Evolutionary conservation across 2,113 vertebrate species (phyloP), one percentile per base, ranked within the genome.

Genomic region (Lepidothrix coronata): DNA sequence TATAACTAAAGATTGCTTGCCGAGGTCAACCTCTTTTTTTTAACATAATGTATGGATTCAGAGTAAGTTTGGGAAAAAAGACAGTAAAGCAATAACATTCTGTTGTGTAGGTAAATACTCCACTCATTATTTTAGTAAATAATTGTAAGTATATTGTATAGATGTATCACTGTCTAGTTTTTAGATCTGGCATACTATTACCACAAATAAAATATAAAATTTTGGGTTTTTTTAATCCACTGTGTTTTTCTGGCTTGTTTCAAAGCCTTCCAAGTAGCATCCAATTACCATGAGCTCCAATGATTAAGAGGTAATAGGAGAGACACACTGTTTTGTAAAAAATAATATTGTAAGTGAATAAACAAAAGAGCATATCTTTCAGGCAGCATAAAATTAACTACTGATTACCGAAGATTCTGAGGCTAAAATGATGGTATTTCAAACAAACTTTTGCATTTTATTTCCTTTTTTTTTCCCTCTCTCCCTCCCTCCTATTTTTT

Each of bases 171-270:
- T 27, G 23, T 67, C 27, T 48, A 54, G 10, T 33, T 90, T 44
- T 72, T 82, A 87, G 25, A 22, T 74, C 65, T 48, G 41, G 39
- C 9, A 75, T 52, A 59, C 14, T 68, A 37, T 44, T 78, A 48
- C 7, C 9, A 55, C 73, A 71, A 88, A 73, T 52, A 85, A 87
- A 79, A 73, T 31, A 33, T 15, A 44, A 91, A 86, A 73, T n/a
- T 37, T 3, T 33, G 52, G 2, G 0, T 0, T 5, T 12, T 66
- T 59, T 71, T 73, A 78, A 58, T 89, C 12, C 18, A 17, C 41
- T 88, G 11, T 1, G 8, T 77, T 85, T 78, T 83, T 86, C 71
- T 88, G 18, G 4, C 12, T 82, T 61, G 7, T 4, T 75, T 90
- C 54, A 94, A 87, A 61, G 7, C 3, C 14, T 79, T 77, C n/a